Base-by-base conservation (phyloP, 1,140 invertebrate genomes). In the Oncopodura yosiiana region DNA sequence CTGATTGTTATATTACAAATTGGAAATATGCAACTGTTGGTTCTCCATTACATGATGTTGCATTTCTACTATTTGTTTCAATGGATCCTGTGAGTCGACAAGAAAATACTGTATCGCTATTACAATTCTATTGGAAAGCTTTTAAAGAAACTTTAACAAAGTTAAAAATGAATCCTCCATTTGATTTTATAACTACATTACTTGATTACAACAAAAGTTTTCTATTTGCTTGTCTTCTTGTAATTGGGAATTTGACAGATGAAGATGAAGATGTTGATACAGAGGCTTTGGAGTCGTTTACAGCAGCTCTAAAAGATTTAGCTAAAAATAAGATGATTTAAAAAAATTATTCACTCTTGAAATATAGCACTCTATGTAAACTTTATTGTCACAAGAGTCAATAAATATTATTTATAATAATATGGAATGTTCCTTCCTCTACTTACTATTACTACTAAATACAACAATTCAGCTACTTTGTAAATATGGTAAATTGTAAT, bases 21-120 rank as follows among this genome's bases (percentile, higher is more conserved):
- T 53, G 51, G 51, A 30, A 32, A 21, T 45, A 36, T 6, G 27
- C 41, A 11, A 29, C 41, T n/a, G 27, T 53, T 29, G 51, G 51
- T 8, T 9, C 24, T 24, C 42, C 42, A 16, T 11, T 53, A 5
- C 34, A 42, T 12, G 51, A 53, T 30, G n/a, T 53, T 4, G 51
- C 51, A 1, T 26, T 53, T 19, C 32, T 53, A 16, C 32, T 39
- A 6, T 45, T 23, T 45, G 29, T 43, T 1, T 53, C 51, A 4
- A 21, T 53, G 0, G 5, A 18, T 2, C 32, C 51, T 2, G 30
- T 19, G 5, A 23, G 44, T 23, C 41, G 51, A 6, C 16, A 43
- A 11, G 8, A 24, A 16, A 18, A 48, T 11, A 46, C 29, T 21
- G 42, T 45, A 6, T 14, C 16, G 2, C 36, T 53, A 30, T 29